Evolutionary conservation across 2,113 vertebrate species (phyloP).

Genomic region (Tupaia tana): DNA sequence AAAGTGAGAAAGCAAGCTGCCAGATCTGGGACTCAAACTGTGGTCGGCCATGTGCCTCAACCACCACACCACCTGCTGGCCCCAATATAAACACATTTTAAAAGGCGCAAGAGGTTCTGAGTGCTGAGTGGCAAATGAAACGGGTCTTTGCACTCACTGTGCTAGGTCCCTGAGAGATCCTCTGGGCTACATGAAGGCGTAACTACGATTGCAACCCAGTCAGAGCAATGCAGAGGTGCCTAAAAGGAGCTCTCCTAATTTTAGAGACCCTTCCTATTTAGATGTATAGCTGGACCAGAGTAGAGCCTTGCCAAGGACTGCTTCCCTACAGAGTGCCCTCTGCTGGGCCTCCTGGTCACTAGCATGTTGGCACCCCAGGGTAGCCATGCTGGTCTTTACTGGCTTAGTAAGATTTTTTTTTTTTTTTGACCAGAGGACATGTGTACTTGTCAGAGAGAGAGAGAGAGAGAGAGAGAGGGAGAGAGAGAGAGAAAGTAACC

Average conservation of each 20-base stretch:
- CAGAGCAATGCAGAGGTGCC: neutral
- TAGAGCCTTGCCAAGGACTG: neutral
- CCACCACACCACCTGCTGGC: no score
- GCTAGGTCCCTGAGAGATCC: neutral
- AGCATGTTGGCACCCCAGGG: neutral
- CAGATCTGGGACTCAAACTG: no score
- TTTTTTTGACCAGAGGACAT: no score
- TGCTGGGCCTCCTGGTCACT: conserved; percentile 41
- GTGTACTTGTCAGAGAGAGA: no score
- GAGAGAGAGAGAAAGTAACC: no score
- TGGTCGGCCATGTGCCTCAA: no score
- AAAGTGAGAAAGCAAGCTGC: no score
- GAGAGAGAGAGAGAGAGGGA: no score
- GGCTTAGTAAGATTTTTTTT: no score
- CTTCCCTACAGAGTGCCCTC: conserved; percentile 49
- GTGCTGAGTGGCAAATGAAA: neutral
- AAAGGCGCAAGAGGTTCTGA: neutral
- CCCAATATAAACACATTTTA: no score
- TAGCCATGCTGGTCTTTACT: neutral
- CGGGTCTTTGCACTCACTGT: neutral
- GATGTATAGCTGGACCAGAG: neutral
- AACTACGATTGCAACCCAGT: neutral
- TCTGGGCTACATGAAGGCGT: neutral
- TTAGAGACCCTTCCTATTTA: neutral
- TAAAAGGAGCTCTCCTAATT: neutral